A percentile compares a stretch with the other conserved stretches of the same genome.
These are phyloP conservation scores for Ichneumoninae sp. DNA, from an alignment of 2,888 invertebrate species.

Conservation along the genomic window DNA sequence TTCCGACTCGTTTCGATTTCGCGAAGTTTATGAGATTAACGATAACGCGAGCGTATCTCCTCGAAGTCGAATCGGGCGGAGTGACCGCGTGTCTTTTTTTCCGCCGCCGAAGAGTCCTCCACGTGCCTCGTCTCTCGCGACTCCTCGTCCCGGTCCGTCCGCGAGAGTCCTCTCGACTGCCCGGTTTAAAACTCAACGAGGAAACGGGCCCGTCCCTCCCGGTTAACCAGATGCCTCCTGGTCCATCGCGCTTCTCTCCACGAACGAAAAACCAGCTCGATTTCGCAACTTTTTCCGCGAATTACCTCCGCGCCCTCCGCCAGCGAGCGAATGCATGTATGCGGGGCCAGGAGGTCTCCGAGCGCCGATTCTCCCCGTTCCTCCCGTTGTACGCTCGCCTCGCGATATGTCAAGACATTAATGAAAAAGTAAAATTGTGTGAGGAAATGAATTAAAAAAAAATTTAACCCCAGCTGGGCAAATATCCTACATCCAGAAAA, in stretches of 20 bases:
- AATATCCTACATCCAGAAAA: too few species aligned
- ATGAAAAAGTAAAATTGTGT: too few species aligned
- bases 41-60: slow-evolving; percentile 62
- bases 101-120: neutral
- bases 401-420: slow-evolving; percentile 50
- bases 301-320: slow-evolving; percentile 47
- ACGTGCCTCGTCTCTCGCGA: slow-evolving; percentile 25
- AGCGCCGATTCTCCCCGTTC: slow-evolving; percentile 24
- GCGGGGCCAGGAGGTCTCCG: slow-evolving; percentile 18
- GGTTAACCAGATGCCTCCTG: slow-evolving; percentile 57
- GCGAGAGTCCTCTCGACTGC: neutral
- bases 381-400: slow-evolving; percentile 12
- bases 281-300: slow-evolving; percentile 72
- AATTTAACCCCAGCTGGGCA: too few species aligned
- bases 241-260: slow-evolving; percentile 38
- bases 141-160: neutral
- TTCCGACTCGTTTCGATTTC: slow-evolving; percentile 59
- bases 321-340: slow-evolving; percentile 48
- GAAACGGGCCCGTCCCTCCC: slow-evolving; percentile 62
- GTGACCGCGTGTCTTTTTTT: slow-evolving; percentile 70
- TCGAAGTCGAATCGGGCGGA: slow-evolving; percentile 33
- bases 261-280: slow-evolving; percentile 70
- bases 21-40: slow-evolving; percentile 67
- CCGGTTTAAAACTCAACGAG: slow-evolving; percentile 75
- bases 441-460: too few species aligned